phyloP scores from a whole-genome alignment of 1,140 invertebrate genomes.

The Euura saliciscinereae region DNA sequence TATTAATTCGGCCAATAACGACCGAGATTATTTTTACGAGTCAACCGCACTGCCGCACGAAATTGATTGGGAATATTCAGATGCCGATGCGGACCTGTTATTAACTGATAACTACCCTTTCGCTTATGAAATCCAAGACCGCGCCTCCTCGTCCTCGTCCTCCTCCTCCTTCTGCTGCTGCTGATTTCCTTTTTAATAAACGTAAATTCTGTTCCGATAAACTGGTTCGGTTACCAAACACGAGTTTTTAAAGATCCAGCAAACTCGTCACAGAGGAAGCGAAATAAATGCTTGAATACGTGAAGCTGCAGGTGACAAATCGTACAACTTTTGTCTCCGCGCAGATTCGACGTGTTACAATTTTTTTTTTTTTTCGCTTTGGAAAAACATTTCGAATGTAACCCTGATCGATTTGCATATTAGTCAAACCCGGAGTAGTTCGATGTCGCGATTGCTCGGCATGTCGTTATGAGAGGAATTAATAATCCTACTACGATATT shows the following conservation, averaged over 20 bases:
- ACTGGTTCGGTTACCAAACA: neutral
- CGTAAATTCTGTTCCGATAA: neutral
- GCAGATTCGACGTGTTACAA: too few species aligned
- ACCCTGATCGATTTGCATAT: neutral
- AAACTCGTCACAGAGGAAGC: too few species aligned
- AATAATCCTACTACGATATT: too few species aligned
- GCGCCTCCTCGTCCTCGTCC: neutral
- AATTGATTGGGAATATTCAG: slow-evolving; percentile 20
- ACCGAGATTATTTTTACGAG: slow-evolving; percentile 1
- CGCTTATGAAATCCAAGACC: slow-evolving; percentile 7
- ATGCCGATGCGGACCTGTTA: slow-evolving; percentile 18
- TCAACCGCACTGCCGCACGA: slow-evolving; percentile 5
- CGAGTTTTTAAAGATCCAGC: too few species aligned
- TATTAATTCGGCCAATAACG: neutral
- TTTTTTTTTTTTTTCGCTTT: too few species aligned
- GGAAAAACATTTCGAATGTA: neutral
- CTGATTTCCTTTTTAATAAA: slow-evolving; percentile 7
- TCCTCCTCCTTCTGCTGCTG: neutral
- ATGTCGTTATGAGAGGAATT: neutral
- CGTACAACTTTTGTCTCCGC: too few species aligned
- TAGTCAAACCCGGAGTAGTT: neutral
- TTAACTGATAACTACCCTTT: slow-evolving; percentile 17
- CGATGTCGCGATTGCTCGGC: neutral
- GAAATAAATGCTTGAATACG: neutral
- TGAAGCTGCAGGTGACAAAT: neutral